Base-by-base conservation (phyloP, 2,888 invertebrate genomes). In the Lasioglossum zephyrum region DNA sequence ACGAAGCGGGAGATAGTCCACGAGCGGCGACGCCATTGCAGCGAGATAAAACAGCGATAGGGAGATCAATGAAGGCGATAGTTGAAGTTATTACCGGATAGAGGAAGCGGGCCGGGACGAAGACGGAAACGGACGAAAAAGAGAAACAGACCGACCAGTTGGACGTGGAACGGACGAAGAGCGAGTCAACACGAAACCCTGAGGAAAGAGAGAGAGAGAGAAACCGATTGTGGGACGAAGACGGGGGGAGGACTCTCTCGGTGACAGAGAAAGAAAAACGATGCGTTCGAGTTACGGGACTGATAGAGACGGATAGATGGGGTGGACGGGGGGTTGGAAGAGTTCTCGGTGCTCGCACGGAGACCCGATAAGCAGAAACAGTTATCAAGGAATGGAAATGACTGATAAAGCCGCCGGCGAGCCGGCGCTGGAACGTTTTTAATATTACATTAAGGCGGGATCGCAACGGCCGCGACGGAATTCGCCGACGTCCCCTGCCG, bases 381-480 rank as follows among this genome's bases (percentile, higher is more conserved):
- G 95, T 94, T 95, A 95, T 95, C 95, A 94, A 94, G 96, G 96
- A 96, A 96, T 96, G 96, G 96, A 96, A 96, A 95, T 95, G 94
- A 94, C 95, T 95, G 96, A 96, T 96, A 96, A 96, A 95, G 72
- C n/a, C 6, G n/a, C 94, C 76, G 84, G 79, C 88, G 22, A 31
- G 41, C 93, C 94, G 89, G 82, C 84, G 89, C 87, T 90, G 89
- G 81, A 91, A 90, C 92, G 91, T 92, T 93, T 92, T 93, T 93
- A 93, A 93, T 92, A 92, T 92, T 92, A 90, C 92, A 93, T 93
- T 92, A 92, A 92, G 90, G 53, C 81, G 73, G 84, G 87, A 85
- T 88, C 85, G 76, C 82, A 63, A 91, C 79, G 85, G 83, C 82
- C 81, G 81, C 85, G 88, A 76, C 78, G 77, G 86, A 89, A 87